Conservation (phyloP, 2,113 vertebrate species). For the Triplophysa tibetana region DNA sequence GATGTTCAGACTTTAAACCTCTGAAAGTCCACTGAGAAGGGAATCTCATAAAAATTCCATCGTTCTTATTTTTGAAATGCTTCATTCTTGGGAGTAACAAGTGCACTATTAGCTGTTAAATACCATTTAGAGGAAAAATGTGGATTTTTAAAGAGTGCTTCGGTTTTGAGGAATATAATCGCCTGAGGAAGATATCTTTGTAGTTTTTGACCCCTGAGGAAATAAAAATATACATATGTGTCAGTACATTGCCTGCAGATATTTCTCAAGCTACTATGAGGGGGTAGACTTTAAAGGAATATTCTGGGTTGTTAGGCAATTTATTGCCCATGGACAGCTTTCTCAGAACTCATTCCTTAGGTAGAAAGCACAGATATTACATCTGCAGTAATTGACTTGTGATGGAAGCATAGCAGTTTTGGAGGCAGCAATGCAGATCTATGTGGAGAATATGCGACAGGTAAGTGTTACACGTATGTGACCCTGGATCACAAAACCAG, state of each 20-base stretch:
- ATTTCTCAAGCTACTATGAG: background rate
- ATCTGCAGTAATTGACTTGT: no score
- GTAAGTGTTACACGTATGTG: no score
- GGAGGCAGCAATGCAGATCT: no score
- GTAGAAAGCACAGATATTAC: no score
- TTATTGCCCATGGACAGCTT: no score
- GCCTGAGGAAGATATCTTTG: background rate
- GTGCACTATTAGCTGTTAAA: slow-evolving; percentile 4
- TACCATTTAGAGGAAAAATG: background rate
- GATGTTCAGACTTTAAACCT: slow-evolving; percentile 30
- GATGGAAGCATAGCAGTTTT: no score
- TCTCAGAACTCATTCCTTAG: background rate
- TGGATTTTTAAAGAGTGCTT: background rate
- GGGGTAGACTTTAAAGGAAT: background rate
- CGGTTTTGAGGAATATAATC: background rate
- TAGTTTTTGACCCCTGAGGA: background rate
- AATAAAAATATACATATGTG: background rate
- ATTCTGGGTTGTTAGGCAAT: no score
- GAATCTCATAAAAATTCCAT: slow-evolving; percentile 34
- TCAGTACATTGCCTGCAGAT: background rate
- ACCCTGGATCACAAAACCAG: no score
- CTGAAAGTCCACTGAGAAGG: slow-evolving; percentile 2
- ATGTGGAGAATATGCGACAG: no score
- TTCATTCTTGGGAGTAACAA: background rate
- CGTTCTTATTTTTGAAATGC: background rate